phyloP scores from a whole-genome alignment of 2,797 vertebrate genomes.

The Phataginus tetradactyla region DNA sequence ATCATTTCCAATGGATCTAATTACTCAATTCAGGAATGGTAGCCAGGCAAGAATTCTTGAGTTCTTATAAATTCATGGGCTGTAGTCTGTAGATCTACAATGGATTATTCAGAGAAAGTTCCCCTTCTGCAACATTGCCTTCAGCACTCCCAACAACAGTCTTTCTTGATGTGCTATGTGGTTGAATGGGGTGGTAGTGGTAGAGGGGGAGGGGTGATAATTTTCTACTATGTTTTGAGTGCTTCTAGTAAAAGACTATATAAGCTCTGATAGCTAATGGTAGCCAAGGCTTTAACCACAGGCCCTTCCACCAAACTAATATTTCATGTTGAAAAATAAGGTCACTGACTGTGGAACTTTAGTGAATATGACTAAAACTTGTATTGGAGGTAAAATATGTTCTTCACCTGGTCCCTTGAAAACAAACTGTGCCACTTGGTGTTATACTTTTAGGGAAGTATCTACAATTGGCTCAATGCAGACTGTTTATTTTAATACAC shows the following conservation, averaged over 20 bases:
- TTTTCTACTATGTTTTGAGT: conserved; percentile 60
- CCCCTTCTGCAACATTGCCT: neutral
- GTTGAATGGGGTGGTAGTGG: neutral
- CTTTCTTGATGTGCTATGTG: conserved; percentile 33
- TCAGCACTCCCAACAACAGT: neutral
- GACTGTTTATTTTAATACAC: conserved; percentile 11
- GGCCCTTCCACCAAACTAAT: conserved; percentile 19
- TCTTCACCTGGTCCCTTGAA: conserved; percentile 35
- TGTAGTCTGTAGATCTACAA: neutral
- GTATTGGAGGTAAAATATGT: conserved; percentile 48
- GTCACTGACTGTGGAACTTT: conserved; percentile 41
- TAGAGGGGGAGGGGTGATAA: neutral
- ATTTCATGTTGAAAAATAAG: conserved; percentile 67
- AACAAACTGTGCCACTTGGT: conserved; percentile 45
- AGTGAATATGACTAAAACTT: conserved; percentile 61
- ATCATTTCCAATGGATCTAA: conserved; percentile 18
- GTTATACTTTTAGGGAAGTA: conserved; percentile 25
- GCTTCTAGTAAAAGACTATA: conserved; percentile 54
- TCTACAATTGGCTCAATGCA: neutral
- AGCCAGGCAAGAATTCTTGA: neutral
- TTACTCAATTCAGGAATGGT: conserved; percentile 34
- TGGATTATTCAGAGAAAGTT: conserved; percentile 42
- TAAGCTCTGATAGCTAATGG: conserved; percentile 43
- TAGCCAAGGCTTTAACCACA: conserved; percentile 56
- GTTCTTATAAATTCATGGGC: conserved; percentile 7